Evolutionary conservation across 1,140 invertebrate genomes (phyloP).

Genomic region (Drosophila sulfurigaster): DNA sequence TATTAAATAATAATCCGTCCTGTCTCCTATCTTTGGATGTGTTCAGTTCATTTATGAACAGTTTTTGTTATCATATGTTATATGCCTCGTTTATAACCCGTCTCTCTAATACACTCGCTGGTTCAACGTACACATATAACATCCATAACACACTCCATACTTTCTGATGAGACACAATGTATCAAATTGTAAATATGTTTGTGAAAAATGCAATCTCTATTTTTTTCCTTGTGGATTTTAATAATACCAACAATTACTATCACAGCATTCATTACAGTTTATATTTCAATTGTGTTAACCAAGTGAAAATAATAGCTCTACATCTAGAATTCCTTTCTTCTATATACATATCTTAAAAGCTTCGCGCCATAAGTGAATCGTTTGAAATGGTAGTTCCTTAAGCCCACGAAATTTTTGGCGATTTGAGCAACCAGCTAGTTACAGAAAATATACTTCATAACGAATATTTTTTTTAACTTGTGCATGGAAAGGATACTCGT

Average conservation of each 20-base stretch:
- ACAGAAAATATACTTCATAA: slow-evolving; percentile 9
- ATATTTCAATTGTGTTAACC: slow-evolving; percentile 3
- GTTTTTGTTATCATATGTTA: slow-evolving; percentile 59
- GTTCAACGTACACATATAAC: slow-evolving; percentile 13
- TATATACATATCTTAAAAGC: neutral
- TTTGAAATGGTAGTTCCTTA: slow-evolving; percentile 5
- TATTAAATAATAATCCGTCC: slow-evolving; percentile 48
- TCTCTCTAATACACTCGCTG: slow-evolving; percentile 27
- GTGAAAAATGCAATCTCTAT: slow-evolving; percentile 76
- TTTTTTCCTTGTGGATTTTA: slow-evolving; percentile 44
- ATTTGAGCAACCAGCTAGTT: slow-evolving; percentile 1
- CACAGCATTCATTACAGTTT: neutral
- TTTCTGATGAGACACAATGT: slow-evolving; percentile 57
- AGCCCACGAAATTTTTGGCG: slow-evolving; percentile 2
- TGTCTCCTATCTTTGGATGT: slow-evolving; percentile 62
- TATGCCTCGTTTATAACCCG: slow-evolving; percentile 64
- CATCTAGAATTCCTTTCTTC: neutral
- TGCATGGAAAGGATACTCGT: slow-evolving; percentile 30
- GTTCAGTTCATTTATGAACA: slow-evolving; percentile 69
- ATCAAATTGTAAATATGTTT: slow-evolving; percentile 81
- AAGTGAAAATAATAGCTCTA: slow-evolving; percentile 18
- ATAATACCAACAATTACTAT: slow-evolving; percentile 48
- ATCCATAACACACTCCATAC: slow-evolving; percentile 29
- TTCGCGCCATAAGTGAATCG: slow-evolving; percentile 10
- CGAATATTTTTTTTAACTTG: neutral